Percentiles rank a stretch among this genome's conserved stretches.
Evolutionary conservation across 2,113 vertebrate genomes (phyloP).

Genomic region (Cyprinodon variegatus): DNA sequence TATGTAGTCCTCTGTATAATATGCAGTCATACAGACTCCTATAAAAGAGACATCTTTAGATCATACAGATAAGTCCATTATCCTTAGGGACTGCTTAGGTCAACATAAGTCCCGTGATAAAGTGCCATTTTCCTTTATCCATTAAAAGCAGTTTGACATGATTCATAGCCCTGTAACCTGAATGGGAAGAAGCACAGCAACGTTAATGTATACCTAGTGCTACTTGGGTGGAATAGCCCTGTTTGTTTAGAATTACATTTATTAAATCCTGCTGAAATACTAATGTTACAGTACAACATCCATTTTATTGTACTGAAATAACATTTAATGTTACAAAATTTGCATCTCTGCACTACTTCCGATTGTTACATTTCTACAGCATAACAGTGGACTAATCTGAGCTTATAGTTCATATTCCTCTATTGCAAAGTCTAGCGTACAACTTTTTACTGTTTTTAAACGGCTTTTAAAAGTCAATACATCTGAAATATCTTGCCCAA

Average conservation of each 20-base stretch:
- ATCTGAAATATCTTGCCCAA: too few species aligned
- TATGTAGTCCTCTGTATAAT: conserved; percentile 53
- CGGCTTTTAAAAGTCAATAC: too few species aligned
- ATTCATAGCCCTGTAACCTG: conserved; percentile 51
- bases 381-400: not conserved
- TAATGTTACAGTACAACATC: not conserved
- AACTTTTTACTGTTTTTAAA: not conserved
- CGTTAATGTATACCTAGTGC: conserved; percentile 41
- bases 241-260: conserved; percentile 1
- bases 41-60: conserved; percentile 46
- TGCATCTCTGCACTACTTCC: not conserved
- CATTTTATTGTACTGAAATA: not conserved
- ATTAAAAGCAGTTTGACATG: conserved; percentile 52
- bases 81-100: conserved; percentile 65
- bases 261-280: not conserved
- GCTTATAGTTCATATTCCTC: not conserved
- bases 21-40: conserved; percentile 13
- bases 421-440: not conserved
- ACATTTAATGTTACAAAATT: conserved; percentile 3
- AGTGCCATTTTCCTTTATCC: conserved; percentile 65
- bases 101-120: conserved; percentile 53
- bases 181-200: conserved; percentile 15
- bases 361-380: not conserved
- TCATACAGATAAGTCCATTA: conserved; percentile 32
- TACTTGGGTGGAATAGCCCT: conserved; percentile 12